Base-by-base conservation (phyloP, 2,888 invertebrate genomes). In the Melanostoma mellinum region DNA sequence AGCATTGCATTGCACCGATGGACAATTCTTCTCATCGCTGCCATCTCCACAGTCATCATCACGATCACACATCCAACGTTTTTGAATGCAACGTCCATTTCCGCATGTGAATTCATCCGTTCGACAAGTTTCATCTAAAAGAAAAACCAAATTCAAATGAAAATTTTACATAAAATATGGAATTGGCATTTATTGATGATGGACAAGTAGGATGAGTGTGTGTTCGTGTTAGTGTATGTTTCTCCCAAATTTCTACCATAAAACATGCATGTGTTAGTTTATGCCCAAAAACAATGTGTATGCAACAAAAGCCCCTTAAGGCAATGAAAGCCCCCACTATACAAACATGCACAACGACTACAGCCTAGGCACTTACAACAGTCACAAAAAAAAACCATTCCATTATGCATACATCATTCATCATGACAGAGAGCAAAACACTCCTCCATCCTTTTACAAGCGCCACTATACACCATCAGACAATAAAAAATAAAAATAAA, bases 101-200 rank as follows among this genome's bases (percentile, higher is more conserved):
- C 93, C 94, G 91, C 98, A 98, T n/a, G 97, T 97, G 90, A 97
- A 97, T 91, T 98, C 97, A 90, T 97, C 97, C 67, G 96, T 94
- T 86, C 97, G 95, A 91, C 98, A 98, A 32, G 97, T 97, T 89
- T 95, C 96, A 93, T 97, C 97, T 97, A 72, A 67, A 60, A 40
- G 38, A 10, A 63, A 88, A 20, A 80, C 6, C 30, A 67, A 4
- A 67, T 44, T 32, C n/a, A 44, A 48, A 61, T 30, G 9, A 81
- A 10, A 56, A 33, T n/a, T 8, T 46, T 44, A 65, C 20, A 20
- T 20, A 56, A 50, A 42, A 52, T 67, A 53, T 48, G 53, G 42
- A 55, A 53, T 77, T 63, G 56, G 50, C 61, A 40, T 74, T 78
- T 79, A 20, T 44, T 63, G 65, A 55, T 55, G 46, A 50, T 55